Conservation (phyloP, 2,113 vertebrate genomes). For the Rafetus swinhoei region DNA sequence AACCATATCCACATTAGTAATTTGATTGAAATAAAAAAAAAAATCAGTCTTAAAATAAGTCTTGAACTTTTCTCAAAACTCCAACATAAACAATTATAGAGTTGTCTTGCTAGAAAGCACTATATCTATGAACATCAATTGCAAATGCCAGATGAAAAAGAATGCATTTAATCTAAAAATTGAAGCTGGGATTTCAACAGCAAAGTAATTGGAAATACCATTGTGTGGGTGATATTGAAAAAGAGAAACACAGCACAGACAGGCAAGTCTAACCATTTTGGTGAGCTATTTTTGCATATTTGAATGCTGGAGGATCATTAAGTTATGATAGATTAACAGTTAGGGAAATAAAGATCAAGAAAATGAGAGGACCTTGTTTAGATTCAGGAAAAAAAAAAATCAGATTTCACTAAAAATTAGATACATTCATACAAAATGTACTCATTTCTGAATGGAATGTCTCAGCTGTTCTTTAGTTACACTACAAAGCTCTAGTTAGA, state of each 20-base stretch:
- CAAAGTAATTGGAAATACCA: background rate
- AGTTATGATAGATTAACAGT: background rate
- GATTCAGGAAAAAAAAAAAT: background rate
- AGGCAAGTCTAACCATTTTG: background rate
- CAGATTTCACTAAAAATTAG: background rate
- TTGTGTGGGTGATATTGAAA: background rate
- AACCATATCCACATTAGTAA: background rate
- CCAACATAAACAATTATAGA: background rate
- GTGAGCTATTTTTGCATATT: background rate
- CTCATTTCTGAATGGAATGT: background rate
- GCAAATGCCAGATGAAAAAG: background rate
- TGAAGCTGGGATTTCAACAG: background rate
- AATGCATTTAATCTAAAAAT: background rate
- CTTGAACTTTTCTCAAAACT: background rate
- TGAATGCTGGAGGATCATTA: background rate
- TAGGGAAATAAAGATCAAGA: background rate
- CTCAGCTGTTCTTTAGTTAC: background rate
- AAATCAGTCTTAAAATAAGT: background rate
- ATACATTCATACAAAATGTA: background rate
- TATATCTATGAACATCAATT: background rate
- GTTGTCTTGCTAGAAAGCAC: background rate
- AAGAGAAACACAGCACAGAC: background rate
- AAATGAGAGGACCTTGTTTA: background rate
- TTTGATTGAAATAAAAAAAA: background rate
- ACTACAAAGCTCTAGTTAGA: background rate